A percentile compares a stretch with the other conserved stretches of the same genome.
These are phyloP conservation scores for Volucella inanis DNA, from an alignment of 2,888 invertebrate species.

Conservation along the genomic window DNA sequence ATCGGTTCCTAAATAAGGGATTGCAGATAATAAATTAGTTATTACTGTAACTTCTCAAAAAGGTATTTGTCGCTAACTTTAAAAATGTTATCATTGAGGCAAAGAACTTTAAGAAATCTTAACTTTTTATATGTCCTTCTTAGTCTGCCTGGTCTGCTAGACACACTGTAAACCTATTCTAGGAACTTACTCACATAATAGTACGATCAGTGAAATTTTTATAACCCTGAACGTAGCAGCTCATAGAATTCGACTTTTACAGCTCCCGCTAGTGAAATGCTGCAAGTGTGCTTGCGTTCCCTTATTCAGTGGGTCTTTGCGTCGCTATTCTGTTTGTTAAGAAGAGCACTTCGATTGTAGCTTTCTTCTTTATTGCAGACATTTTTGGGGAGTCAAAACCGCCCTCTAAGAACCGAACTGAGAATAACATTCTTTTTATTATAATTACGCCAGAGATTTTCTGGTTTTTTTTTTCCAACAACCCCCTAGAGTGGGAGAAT, in stretches of 20 bases:
- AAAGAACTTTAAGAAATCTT: neutral
- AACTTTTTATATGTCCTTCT: neutral
- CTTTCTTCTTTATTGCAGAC: constrained; percentile 41
- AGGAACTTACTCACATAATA: neutral
- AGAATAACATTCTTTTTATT: constrained; percentile 9
- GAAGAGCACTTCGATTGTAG: constrained; percentile 35
- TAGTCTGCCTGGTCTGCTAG: neutral
- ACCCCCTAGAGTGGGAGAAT: neutral
- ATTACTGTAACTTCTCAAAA: no score
- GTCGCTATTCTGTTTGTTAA: constrained; percentile 15
- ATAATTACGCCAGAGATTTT: constrained; percentile 3
- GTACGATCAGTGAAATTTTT: constrained; percentile 27
- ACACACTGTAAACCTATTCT: constrained; percentile 20
- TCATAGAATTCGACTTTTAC: constrained; percentile 40
- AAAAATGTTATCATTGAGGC: no score
- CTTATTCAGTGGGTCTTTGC: neutral
- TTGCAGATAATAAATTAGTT: no score
- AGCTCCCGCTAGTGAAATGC: constrained; percentile 32
- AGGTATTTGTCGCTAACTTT: no score
- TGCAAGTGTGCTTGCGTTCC: neutral
- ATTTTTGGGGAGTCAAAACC: constrained; percentile 1
- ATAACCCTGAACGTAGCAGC: constrained; percentile 22
- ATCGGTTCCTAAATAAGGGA: no score
- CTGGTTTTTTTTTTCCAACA: neutral
- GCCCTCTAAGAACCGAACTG: neutral